Conservation (phyloP, 2,888 invertebrate genomes). For the Glaucopsyche alexis region DNA sequence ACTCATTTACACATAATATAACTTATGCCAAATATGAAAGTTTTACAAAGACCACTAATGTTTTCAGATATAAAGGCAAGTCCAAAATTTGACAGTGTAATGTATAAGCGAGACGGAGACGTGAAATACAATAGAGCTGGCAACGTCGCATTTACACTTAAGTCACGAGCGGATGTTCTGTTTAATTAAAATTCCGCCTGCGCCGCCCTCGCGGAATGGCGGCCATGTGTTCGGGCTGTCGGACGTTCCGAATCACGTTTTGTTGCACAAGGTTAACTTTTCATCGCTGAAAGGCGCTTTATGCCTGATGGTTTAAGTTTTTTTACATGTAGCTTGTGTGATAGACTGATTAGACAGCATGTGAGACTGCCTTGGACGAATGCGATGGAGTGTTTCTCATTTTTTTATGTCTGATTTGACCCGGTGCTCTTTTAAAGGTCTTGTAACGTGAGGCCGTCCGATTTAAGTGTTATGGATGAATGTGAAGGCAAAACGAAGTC, state of each 20-base stretch:
- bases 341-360: conserved; percentile 58
- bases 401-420: conserved; percentile 67
- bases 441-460: conserved; percentile 73
- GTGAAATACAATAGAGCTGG: conserved; percentile 58
- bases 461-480: conserved; percentile 53
- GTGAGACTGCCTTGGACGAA: conserved; percentile 52
- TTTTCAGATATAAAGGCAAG: conserved; percentile 27
- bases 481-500: conserved; percentile 50
- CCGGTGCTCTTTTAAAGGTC: conserved; percentile 76
- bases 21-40: conserved; percentile 39
- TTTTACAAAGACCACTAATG: not conserved
- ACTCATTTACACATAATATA: conserved; percentile 49
- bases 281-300: conserved; percentile 58
- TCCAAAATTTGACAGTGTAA: conserved; percentile 13
- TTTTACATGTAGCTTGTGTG: conserved; percentile 60
- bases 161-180: conserved; percentile 80
- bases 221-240: conserved; percentile 76
- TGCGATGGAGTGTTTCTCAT: conserved; percentile 52
- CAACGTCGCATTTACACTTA: conserved; percentile 66
- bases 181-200: conserved; percentile 80
- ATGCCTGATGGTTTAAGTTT: conserved; percentile 58
- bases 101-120: conserved; percentile 57
- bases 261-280: conserved; percentile 77
- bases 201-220: conserved; percentile 80
- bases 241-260: conserved; percentile 74